These are phyloP conservation scores for Drosophila anomalata DNA, from an alignment of 2,888 invertebrate species.

Conservation along the genomic window DNA sequence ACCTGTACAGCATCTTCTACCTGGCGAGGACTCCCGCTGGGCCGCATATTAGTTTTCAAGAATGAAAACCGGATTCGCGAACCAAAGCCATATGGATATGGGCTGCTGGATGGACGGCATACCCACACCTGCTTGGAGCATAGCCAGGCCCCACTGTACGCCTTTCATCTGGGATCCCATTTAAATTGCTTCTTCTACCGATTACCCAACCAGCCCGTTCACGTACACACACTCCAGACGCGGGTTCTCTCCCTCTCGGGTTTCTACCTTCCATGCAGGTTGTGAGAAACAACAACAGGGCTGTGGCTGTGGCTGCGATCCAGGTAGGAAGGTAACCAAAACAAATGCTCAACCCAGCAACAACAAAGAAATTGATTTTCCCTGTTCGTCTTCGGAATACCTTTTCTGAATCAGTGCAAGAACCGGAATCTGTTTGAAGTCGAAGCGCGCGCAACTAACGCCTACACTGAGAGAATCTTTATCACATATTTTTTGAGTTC, in stretches of 20 bases:
- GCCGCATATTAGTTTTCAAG: conserved; percentile 1
- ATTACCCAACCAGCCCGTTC: conserved; percentile 38
- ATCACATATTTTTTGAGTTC: not conserved
- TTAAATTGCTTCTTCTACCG: conserved; percentile 70
- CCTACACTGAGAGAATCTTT: conserved; percentile 2
- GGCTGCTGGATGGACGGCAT: not conserved
- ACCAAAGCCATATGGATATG: not conserved
- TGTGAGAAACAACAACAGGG: conserved; percentile 20
- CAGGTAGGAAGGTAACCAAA: conserved; percentile 51
- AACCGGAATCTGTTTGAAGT: conserved; percentile 76
- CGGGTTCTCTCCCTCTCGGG: conserved; percentile 19
- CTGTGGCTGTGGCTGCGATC: conserved; percentile 30
- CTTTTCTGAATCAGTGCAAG: conserved; percentile 70
- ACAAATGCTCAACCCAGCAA: conserved; percentile 41
- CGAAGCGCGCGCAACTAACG: conserved; percentile 52
- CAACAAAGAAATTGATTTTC: conserved; percentile 77
- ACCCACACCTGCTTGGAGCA: conserved; percentile 10
- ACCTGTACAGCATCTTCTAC: not conserved
- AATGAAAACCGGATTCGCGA: conserved; percentile 3
- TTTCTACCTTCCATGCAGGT: conserved; percentile 22
- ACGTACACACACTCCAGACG: conserved; percentile 4
- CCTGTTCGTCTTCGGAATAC: conserved; percentile 55
- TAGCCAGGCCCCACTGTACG: conserved; percentile 40
- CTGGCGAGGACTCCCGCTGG: conserved; percentile 3
- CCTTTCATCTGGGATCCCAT: conserved; percentile 48